Conservation (phyloP, 1,140 invertebrate genomes). For the Drosophila ogumai region DNA sequence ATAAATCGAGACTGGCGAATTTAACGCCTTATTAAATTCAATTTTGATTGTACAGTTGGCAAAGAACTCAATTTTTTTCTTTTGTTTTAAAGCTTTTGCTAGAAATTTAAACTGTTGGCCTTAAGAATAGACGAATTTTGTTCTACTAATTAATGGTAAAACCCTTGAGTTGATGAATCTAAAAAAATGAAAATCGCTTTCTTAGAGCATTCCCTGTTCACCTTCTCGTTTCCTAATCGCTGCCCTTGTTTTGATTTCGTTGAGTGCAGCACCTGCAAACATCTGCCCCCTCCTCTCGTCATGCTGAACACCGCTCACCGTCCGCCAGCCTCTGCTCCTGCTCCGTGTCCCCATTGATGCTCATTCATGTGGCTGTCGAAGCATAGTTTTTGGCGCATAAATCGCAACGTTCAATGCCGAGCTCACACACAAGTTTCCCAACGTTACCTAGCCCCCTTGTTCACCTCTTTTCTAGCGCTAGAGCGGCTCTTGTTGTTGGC, state of each 20-base stretch:
- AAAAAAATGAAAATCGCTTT: too few relatives aligned
- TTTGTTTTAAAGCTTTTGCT: not conserved
- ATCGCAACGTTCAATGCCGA: conserved; percentile 78
- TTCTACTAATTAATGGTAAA: not conserved
- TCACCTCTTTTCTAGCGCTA: conserved; percentile 9
- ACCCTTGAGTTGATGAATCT: not conserved
- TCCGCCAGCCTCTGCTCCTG: not conserved
- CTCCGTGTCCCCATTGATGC: conserved; percentile 32
- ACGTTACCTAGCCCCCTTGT: not conserved
- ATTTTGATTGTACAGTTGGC: conserved; percentile 10
- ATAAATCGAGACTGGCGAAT: conserved; percentile 21
- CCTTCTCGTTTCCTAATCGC: conserved; percentile 5
- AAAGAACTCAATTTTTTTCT: not conserved
- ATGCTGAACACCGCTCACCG: conserved; percentile 1
- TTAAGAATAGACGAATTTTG: not conserved
- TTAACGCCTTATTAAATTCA: conserved; percentile 35
- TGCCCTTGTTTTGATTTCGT: conserved; percentile 73
- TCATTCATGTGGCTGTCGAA: conserved; percentile 82
- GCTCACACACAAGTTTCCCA: conserved; percentile 22
- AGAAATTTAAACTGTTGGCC: too few relatives aligned
- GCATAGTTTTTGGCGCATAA: conserved; percentile 84
- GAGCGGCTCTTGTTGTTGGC: conserved; percentile 40
- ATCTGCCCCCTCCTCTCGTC: conserved; percentile 6
- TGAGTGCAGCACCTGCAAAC: conserved; percentile 72
- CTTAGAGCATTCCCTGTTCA: conserved; percentile 37